Evolutionary conservation across 2,888 invertebrate species (phyloP), one percentile per base, ranked within the genome.

Genomic region (Cecidostiba fungosa): DNA sequence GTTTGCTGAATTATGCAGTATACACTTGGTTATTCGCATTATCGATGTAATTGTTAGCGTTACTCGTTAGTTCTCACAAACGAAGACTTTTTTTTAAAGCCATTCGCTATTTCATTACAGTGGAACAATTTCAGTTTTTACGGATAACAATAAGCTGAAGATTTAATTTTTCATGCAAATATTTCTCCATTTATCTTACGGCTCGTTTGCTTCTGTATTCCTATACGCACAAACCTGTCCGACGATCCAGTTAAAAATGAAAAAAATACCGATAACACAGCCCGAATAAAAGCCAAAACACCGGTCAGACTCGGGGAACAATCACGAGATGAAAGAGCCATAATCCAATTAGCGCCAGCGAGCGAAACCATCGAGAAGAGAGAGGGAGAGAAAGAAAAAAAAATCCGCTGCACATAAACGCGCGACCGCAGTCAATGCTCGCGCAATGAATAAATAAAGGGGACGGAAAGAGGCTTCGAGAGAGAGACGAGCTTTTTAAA

Each of bases 391-490:
- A 59, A n/a, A n/a, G n/a, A n/a, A n/a, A n/a, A n/a, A n/a, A n/a
- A n/a, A 23, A 23, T 19, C 8, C 2, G 19, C 14, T 29, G 29
- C 62, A 66, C 26, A 29, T 66, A 66, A 26, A 66, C 14, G 62
- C 29, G 29, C 62, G 62, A 14, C 26, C 23, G 12, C 29, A 29
- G 62, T 66, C 26, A 66, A 66, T 66, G 62, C 62, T 23, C 14
- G 26, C n/a, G n/a, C n/a, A 29, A 66, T 66, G 66, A 29, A 66
- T 66, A 66, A 66, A 66, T 66, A 66, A 66, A 66, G 16, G 29
- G 29, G 14, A 0, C 5, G 26, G 3, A 66, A 29, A 59, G 2
- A 59, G 59, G 23, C 2, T 50, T 1, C 19, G 50, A 19, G 4
- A 54, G 4, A 54, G 54, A 59, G 23, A n/a, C n/a, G 54, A 59